Evolutionary conservation across 1,140 invertebrate species (phyloP).

Genomic region (Magallana gigas): DNA sequence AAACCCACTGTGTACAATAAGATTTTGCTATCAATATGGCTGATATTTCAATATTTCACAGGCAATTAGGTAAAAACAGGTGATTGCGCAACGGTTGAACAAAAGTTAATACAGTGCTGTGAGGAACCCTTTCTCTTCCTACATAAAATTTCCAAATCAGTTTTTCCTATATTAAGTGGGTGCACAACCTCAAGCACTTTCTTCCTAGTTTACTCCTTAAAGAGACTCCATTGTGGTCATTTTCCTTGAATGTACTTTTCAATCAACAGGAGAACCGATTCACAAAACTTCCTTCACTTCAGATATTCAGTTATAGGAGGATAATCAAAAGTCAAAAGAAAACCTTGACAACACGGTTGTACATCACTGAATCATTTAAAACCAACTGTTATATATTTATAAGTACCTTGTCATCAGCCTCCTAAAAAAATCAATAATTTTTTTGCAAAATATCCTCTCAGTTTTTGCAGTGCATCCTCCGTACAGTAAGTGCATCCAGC

Average conservation of each 20-base stretch:
- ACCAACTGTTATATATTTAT: not conserved
- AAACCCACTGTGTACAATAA: no score
- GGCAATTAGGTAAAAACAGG: no score
- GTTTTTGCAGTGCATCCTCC: not conserved
- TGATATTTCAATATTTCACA: no score
- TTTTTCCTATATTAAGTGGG: no score
- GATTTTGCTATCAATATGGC: no score
- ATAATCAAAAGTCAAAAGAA: not conserved
- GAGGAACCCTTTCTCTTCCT: no score
- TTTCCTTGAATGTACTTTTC: not conserved
- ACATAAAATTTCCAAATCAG: no score
- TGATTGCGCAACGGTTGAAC: no score
- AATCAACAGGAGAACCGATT: not conserved
- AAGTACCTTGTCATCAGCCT: not conserved
- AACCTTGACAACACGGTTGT: not conserved
- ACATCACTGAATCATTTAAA: constrained; percentile 1
- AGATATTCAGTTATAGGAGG: not conserved
- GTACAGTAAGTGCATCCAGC: not conserved
- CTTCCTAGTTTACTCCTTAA: no score
- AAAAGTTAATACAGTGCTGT: no score
- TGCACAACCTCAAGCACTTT: no score
- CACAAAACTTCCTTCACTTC: not conserved
- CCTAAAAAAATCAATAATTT: constrained; percentile 11
- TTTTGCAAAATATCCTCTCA: not conserved
- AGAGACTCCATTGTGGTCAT: not conserved